These are phyloP conservation scores for Darevskia nairensis DNA, from an alignment of 2,797 vertebrate species.

Conservation along the genomic window DNA sequence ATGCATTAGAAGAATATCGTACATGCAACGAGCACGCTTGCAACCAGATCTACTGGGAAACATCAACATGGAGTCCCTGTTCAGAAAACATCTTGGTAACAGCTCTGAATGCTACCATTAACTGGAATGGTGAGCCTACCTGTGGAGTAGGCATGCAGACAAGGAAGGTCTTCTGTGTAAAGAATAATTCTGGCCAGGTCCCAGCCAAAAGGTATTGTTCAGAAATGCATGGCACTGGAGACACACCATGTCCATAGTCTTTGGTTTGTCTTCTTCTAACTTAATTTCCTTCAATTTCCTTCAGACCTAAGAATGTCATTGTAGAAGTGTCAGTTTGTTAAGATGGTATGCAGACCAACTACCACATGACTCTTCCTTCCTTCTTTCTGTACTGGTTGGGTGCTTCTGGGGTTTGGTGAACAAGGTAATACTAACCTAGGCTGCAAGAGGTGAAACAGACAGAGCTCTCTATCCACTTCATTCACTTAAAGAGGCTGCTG, in stretches of 20 bases:
- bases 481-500: not conserved
- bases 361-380: not conserved
- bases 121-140: constrained; percentile 75
- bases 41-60: constrained; percentile 88
- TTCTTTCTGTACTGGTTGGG: not conserved
- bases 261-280: not conserved
- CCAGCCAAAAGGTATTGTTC: constrained; percentile 87
- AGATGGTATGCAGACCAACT: not conserved
- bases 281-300: not conserved
- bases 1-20: constrained; percentile 88
- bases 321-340: not conserved
- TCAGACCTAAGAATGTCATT: not conserved
- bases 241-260: not conserved
- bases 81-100: constrained; percentile 76
- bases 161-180: constrained; percentile 88
- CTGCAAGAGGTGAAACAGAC: too few species aligned
- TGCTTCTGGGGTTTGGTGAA: not conserved
- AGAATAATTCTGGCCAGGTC: constrained; percentile 85
- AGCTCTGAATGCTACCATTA: constrained; percentile 74
- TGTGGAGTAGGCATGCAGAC: constrained; percentile 89
- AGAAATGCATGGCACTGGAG: not conserved
- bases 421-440: not conserved
- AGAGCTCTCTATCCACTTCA: too few species aligned
- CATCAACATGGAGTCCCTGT: constrained; percentile 88
- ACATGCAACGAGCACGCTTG: constrained; percentile 89